Conservation (phyloP, 2,888 invertebrate species). For the Spialia ferax region DNA sequence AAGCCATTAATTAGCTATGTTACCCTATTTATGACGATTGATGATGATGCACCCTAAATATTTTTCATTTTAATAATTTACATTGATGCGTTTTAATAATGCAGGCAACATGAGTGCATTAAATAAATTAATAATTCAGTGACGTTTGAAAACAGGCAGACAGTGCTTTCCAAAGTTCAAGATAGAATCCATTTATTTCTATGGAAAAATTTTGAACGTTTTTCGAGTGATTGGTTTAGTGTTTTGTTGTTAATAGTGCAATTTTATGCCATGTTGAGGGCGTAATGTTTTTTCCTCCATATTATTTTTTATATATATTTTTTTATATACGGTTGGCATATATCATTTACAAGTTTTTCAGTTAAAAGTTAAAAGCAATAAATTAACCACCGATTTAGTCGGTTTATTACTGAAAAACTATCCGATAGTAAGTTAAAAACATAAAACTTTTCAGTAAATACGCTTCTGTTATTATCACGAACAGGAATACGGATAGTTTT, state of each 20-base stretch:
- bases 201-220: too few species aligned
- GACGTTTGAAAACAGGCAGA: neutral
- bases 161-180: neutral
- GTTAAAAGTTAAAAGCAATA: too few species aligned
- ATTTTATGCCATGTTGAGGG: too few species aligned
- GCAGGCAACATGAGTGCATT: constrained; percentile 8
- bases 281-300: too few species aligned
- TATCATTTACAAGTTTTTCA: too few species aligned
- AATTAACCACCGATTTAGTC: too few species aligned
- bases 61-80: constrained; percentile 14
- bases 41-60: constrained; percentile 8
- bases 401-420: too few species aligned
- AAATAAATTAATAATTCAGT: constrained; percentile 5
- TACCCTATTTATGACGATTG: neutral
- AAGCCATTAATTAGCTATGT: neutral
- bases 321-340: too few species aligned
- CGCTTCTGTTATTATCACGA: neutral
- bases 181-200: neutral
- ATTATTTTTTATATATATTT: too few species aligned
- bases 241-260: too few species aligned
- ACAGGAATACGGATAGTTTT: neutral
- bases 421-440: too few species aligned
- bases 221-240: too few species aligned
- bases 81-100: neutral
- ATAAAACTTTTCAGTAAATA: neutral